A percentile compares a stretch with the other conserved stretches of the same genome.
These are phyloP conservation scores for Prolemur simus DNA, from an alignment of 2,113 vertebrate genomes.

Conservation along the genomic window DNA sequence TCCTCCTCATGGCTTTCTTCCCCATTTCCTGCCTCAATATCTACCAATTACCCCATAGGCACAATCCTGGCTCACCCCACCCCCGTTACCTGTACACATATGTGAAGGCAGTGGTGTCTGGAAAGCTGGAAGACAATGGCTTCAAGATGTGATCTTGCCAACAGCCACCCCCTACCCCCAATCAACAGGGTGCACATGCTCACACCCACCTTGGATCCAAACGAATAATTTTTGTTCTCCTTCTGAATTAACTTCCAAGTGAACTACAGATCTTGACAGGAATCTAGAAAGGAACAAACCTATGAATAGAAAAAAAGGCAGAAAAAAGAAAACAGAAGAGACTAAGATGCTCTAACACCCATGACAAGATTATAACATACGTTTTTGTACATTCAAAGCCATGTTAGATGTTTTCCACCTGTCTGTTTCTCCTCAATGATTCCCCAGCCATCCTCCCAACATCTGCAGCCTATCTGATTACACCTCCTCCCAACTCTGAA, in stretches of 20 bases:
- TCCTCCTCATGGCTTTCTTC: not conserved
- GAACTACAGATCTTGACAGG: not conserved
- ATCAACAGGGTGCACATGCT: not conserved
- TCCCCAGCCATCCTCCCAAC: not conserved
- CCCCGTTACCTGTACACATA: not conserved
- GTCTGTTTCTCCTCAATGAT: not conserved
- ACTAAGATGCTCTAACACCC: not conserved
- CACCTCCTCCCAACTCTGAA: not conserved
- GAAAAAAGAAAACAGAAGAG: not conserved
- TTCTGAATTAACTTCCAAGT: not conserved
- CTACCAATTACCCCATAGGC: not conserved
- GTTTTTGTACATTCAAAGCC: not conserved
- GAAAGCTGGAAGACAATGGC: not conserved
- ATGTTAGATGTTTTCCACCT: not conserved
- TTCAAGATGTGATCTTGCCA: constrained; percentile 19
- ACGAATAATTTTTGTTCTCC: not conserved
- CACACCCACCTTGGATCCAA: constrained; percentile 31
- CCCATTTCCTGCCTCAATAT: not conserved
- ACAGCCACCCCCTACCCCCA: not conserved
- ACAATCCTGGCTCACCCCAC: not conserved
- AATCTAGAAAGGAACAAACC: constrained; percentile 36
- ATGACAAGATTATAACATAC: not conserved
- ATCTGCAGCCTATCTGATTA: not conserved
- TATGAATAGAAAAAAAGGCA: not conserved
- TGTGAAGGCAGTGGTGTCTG: not conserved